phyloP scores from a whole-genome alignment of 2,888 invertebrate species.

The Ichneumon xanthorius region DNA sequence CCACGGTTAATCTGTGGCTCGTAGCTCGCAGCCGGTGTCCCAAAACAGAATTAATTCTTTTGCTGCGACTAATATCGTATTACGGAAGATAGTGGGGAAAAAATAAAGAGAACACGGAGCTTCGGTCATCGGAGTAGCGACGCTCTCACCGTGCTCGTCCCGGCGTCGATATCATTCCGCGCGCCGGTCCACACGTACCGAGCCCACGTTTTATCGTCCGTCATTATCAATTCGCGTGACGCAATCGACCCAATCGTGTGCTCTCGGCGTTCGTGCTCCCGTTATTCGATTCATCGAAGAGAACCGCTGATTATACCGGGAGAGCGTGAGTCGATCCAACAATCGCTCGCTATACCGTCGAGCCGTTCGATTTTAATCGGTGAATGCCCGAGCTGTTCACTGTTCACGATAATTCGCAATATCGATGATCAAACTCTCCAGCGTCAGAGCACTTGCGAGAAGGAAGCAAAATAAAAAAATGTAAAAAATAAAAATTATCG shows the following conservation, averaged over 20 bases:
- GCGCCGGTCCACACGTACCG: not conserved
- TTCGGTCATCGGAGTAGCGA: not conserved
- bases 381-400: not conserved
- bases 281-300: slow-evolving; percentile 34
- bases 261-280: not conserved
- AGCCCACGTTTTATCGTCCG: slow-evolving; percentile 33
- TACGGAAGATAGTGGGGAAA: slow-evolving; percentile 8
- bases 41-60: slow-evolving; percentile 25
- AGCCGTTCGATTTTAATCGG: not conserved
- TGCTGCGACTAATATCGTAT: slow-evolving; percentile 5
- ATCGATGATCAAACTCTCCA: not conserved
- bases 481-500: not conserved
- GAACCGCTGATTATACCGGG: slow-evolving; percentile 10
- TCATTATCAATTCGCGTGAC: slow-evolving; percentile 42
- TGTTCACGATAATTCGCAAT: slow-evolving; percentile 14
- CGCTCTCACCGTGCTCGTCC: not conserved
- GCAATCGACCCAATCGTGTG: slow-evolving; percentile 3
- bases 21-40: not conserved
- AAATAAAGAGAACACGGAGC: not conserved
- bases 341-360: not conserved
- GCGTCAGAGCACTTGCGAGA: not conserved
- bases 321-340: slow-evolving; percentile 1
- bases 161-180: slow-evolving; percentile 14
- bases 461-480: not conserved
- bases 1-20: slow-evolving; percentile 46